Evolutionary conservation across 1,140 invertebrate species (phyloP).

Genomic region (Pseudobourletiella spinata): DNA sequence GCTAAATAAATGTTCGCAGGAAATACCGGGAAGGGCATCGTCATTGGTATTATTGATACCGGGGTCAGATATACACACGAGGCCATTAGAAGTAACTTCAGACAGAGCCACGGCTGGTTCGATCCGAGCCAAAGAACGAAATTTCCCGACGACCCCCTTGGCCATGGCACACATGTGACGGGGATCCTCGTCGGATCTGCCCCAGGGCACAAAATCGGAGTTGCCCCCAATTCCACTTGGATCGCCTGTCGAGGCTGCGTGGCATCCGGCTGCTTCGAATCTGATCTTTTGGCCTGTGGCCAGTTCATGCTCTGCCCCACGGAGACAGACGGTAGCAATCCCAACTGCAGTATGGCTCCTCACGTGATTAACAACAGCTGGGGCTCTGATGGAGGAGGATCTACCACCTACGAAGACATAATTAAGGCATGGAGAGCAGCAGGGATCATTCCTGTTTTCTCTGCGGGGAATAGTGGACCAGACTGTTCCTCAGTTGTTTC

Average conservation of each 20-base stretch:
- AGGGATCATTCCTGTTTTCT: slow-evolving; percentile 18
- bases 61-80: slow-evolving; percentile 14
- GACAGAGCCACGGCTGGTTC: slow-evolving; percentile 1
- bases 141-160: slow-evolving; percentile 10
- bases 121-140: slow-evolving; percentile 1
- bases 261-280: not conserved
- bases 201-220: slow-evolving; percentile 8
- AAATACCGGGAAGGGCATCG: not conserved
- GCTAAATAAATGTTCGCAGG: too few relatives aligned
- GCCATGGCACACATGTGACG: slow-evolving; percentile 22
- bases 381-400: not conserved
- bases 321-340: not conserved
- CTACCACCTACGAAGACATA: not conserved
- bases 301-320: slow-evolving; percentile 26
- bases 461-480: slow-evolving; percentile 10
- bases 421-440: slow-evolving; percentile 1
- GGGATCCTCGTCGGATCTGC: slow-evolving; percentile 10
- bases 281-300: slow-evolving; percentile 7
- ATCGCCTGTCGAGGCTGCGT: not conserved
- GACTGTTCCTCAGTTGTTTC: slow-evolving; percentile 5
- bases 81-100: not conserved
- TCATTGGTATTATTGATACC: slow-evolving; percentile 15
- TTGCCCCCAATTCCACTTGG: slow-evolving; percentile 13
- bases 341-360: slow-evolving; percentile 19
- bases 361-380: slow-evolving; percentile 20